Percentiles rank a stretch among this genome's conserved stretches.
These are phyloP conservation scores for Alosa alosa DNA, from an alignment of 2,113 vertebrate genomes.

Conservation along the genomic window DNA sequence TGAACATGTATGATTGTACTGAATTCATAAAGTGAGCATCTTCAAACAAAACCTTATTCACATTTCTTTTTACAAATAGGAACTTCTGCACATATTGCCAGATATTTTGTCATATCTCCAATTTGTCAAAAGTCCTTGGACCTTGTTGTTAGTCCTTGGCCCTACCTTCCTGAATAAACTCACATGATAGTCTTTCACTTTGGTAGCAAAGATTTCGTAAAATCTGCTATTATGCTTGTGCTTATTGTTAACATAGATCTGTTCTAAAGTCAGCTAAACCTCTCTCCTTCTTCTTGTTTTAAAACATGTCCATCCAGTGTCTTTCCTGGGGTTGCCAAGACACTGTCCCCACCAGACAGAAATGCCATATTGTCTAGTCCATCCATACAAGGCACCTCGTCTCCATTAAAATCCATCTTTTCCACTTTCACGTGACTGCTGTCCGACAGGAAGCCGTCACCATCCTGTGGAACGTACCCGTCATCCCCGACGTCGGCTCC, in stretches of 20 bases:
- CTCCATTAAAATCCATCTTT: neutral
- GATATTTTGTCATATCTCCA: neutral
- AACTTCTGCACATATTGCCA: neutral
- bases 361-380: constrained; percentile 3
- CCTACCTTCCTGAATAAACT: neutral
- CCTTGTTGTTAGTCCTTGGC: neutral
- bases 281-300: neutral
- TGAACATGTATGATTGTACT: neutral
- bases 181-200: neutral
- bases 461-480: neutral
- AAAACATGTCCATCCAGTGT: constrained; percentile 1
- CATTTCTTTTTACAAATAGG: neutral
- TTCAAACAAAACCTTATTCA: neutral
- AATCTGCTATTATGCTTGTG: neutral
- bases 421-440: constrained; percentile 7
- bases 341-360: neutral
- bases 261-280: constrained; percentile 7
- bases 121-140: neutral
- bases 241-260: neutral
- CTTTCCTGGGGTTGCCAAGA: neutral
- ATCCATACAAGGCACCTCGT: neutral
- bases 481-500: neutral
- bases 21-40: neutral
- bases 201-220: neutral
- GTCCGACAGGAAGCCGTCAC: neutral